phyloP scores from a whole-genome alignment of 30 jellyfish, hydroid and myxozoan genomes.

The Catostylus mosaicus region DNA sequence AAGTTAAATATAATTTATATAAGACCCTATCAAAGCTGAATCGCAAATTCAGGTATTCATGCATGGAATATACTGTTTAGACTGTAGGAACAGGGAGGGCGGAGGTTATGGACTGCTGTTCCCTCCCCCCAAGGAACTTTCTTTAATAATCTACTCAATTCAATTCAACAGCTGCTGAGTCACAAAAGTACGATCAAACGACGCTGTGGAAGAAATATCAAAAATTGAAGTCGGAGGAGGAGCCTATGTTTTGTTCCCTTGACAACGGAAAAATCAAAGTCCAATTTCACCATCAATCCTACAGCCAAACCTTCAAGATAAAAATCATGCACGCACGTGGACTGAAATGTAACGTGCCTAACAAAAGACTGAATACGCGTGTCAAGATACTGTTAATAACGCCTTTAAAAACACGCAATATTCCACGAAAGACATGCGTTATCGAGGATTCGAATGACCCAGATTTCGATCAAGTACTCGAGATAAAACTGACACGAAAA shows the following conservation, averaged over 20 bases:
- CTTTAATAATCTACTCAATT: not conserved
- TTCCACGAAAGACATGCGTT: conserved; percentile 38
- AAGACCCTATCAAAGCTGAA: too few relatives aligned
- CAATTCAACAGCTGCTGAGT: conserved; percentile 19
- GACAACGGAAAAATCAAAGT: conserved; percentile 41
- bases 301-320: conserved; percentile 30
- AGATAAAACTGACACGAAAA: conserved; percentile 57
- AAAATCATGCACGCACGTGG: conserved; percentile 44
- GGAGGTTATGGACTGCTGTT: too few relatives aligned
- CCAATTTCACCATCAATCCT: conserved; percentile 63
- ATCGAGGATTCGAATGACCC: conserved; percentile 61
- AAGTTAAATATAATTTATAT: too few relatives aligned
- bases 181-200: conserved; percentile 48
- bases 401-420: conserved; percentile 55
- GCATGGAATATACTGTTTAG: too few relatives aligned
- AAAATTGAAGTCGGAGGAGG: conserved; percentile 3
- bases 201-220: conserved; percentile 52
- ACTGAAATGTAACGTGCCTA: conserved; percentile 47
- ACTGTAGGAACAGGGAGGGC: too few relatives aligned
- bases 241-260: conserved; percentile 9
- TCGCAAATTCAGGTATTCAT: too few relatives aligned
- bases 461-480: conserved; percentile 53
- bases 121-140: too few relatives aligned
- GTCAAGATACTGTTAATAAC: conserved; percentile 43
- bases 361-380: conserved; percentile 47